These are phyloP conservation scores for Drosophila robusta DNA, from an alignment of 2,888 invertebrate species.

Conservation along the genomic window DNA sequence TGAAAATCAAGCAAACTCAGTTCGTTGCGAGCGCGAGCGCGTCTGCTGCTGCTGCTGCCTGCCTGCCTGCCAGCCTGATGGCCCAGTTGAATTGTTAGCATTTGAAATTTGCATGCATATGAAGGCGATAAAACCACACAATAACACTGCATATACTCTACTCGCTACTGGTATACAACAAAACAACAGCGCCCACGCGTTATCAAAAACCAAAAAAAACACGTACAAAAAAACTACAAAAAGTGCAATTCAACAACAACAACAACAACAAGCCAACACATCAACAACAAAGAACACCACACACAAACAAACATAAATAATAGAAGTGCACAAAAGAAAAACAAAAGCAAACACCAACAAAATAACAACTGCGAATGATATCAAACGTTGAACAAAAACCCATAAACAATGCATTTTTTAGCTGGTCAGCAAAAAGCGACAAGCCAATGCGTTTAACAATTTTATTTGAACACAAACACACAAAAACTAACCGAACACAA, in stretches of 20 bases:
- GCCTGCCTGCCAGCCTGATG: conserved; percentile 52
- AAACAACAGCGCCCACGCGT: conserved; percentile 43
- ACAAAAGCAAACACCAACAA: not conserved
- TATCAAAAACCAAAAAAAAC: conserved; percentile 34
- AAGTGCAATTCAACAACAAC: conserved; percentile 41
- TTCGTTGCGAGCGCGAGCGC: conserved; percentile 78
- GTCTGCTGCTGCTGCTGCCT: conserved; percentile 72
- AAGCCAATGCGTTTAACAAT: conserved; percentile 14
- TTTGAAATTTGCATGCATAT: conserved; percentile 73
- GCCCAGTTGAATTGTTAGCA: conserved; percentile 66
- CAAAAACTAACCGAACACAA: not conserved
- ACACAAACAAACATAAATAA: conserved; percentile 26
- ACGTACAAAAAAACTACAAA: conserved; percentile 44
- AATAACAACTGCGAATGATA: conserved; percentile 23
- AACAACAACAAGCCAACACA: conserved; percentile 42
- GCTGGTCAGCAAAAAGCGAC: conserved; percentile 14
- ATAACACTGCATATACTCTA: conserved; percentile 55
- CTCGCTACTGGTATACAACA: conserved; percentile 45
- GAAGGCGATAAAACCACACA: conserved; percentile 54
- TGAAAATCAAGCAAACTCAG: conserved; percentile 75
- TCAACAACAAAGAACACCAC: conserved; percentile 27
- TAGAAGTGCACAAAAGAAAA: conserved; percentile 30
- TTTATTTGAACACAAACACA: conserved; percentile 3
- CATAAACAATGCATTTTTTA: conserved; percentile 8
- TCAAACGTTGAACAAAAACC: conserved; percentile 13